These are phyloP conservation scores for Eulithis testata DNA, from an alignment of 2,888 invertebrate genomes.

Conservation along the genomic window DNA sequence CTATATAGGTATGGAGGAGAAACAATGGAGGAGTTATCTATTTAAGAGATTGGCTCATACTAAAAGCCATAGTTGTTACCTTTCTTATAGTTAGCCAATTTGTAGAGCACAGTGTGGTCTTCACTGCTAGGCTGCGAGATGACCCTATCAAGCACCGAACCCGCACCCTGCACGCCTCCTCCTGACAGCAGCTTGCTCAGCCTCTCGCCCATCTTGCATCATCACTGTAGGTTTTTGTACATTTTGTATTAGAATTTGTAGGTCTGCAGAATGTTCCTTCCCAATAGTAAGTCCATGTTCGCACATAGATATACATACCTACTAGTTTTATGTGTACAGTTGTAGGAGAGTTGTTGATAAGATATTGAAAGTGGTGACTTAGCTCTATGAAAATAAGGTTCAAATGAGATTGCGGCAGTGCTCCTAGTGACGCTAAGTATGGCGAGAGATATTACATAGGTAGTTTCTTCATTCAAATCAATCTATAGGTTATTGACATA, in stretches of 20 bases:
- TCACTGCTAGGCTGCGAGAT: slow-evolving; percentile 94
- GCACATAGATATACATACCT: slow-evolving; percentile 50
- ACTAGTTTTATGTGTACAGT: slow-evolving; percentile 61
- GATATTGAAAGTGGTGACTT: slow-evolving; percentile 58
- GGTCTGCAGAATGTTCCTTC: slow-evolving; percentile 34
- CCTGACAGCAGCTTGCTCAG: slow-evolving; percentile 76
- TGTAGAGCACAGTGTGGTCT: slow-evolving; percentile 94
- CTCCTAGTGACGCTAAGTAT: slow-evolving; percentile 57
- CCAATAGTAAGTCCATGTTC: slow-evolving; percentile 48
- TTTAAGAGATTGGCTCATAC: too few relatives aligned
- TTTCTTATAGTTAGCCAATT: slow-evolving; percentile 95
- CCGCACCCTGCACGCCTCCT: slow-evolving; percentile 83
- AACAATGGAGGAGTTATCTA: too few relatives aligned
- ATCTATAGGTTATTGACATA: neutral
- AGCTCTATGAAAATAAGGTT: slow-evolving; percentile 52
- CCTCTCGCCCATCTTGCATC: slow-evolving; percentile 66
- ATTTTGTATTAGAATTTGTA: neutral
- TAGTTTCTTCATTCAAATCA: neutral
- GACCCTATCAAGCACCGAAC: slow-evolving; percentile 94
- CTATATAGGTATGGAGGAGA: too few relatives aligned
- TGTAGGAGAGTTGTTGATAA: slow-evolving; percentile 62
- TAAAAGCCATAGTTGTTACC: slow-evolving; percentile 67
- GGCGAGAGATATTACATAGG: slow-evolving; percentile 41
- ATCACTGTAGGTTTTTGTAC: slow-evolving; percentile 15
- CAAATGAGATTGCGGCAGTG: slow-evolving; percentile 49